These are phyloP conservation scores for Epizoanthus rinbou DNA, from an alignment of 92 coral and sea anemone species.

Conservation along the genomic window DNA sequence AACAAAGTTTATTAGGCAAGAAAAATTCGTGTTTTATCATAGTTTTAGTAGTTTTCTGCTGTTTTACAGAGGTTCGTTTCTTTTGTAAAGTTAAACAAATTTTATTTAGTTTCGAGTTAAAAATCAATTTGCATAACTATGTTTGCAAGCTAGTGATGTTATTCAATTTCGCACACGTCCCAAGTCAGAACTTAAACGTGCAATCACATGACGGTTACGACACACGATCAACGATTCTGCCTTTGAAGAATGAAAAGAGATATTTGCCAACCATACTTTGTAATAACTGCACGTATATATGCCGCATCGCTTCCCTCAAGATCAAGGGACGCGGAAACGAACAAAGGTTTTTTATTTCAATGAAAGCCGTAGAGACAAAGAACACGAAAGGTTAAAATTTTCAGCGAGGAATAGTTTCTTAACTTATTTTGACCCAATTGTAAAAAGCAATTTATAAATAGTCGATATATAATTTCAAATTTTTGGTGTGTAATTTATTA, in stretches of 20 bases:
- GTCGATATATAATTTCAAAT: background rate
- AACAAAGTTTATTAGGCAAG: no score
- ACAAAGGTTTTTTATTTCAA: constrained; percentile 12
- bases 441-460: background rate
- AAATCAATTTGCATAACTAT: constrained; percentile 1
- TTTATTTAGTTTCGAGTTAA: background rate
- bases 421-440: background rate
- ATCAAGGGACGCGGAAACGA: constrained; percentile 9
- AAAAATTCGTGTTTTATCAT: background rate
- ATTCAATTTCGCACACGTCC: background rate
- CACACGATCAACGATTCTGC: background rate
- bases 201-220: background rate
- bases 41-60: background rate
- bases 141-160: background rate
- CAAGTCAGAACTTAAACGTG: background rate
- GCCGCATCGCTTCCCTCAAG: background rate
- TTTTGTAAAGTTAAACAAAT: background rate
- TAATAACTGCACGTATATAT: background rate
- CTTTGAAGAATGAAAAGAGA: background rate
- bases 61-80: background rate
- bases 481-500: background rate
- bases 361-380: background rate
- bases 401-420: no score
- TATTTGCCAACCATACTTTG: background rate
- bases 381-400: no score